Conservation (phyloP, 2,888 invertebrate species). For the Cephus pulcher region DNA sequence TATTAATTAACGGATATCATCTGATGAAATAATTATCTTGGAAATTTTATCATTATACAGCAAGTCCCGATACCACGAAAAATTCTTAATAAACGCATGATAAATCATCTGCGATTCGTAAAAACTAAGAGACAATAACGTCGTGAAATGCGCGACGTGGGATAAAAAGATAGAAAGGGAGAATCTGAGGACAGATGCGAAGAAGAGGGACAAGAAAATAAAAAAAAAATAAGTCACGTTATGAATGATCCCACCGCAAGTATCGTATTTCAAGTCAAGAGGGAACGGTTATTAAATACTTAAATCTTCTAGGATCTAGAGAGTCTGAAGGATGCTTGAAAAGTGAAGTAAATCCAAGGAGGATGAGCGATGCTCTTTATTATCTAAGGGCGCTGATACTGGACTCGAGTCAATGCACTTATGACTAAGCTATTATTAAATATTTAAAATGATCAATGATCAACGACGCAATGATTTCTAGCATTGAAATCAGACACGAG, state of each 20-base stretch:
- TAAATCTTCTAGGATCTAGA: constrained; percentile 40
- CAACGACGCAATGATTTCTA: not conserved
- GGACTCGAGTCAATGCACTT: too few species aligned
- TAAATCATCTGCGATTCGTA: constrained; percentile 34
- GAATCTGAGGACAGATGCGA: not conserved
- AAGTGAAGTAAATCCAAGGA: constrained; percentile 38
- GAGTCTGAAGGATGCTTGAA: constrained; percentile 19
- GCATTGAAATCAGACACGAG: not conserved
- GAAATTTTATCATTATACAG: too few species aligned
- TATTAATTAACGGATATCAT: too few species aligned
- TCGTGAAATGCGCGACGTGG: constrained; percentile 23
- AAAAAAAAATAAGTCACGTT: too few species aligned
- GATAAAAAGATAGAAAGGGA: constrained; percentile 17
- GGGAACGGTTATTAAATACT: constrained; percentile 49
- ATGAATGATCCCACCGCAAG: not conserved
- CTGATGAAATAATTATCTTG: too few species aligned
- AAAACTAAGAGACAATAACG: constrained; percentile 19
- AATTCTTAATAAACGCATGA: constrained; percentile 42
- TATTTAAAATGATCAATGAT: not conserved
- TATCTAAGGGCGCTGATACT: not conserved
- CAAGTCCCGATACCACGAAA: too few species aligned
- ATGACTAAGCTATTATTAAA: not conserved
- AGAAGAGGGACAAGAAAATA: too few species aligned
- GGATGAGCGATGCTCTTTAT: constrained; percentile 22
- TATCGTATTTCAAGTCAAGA: not conserved